Percentiles rank a stretch among this genome's conserved stretches.
Evolutionary conservation across 2,888 invertebrate genomes (phyloP).

Genomic region (Lysandra bellargus): DNA sequence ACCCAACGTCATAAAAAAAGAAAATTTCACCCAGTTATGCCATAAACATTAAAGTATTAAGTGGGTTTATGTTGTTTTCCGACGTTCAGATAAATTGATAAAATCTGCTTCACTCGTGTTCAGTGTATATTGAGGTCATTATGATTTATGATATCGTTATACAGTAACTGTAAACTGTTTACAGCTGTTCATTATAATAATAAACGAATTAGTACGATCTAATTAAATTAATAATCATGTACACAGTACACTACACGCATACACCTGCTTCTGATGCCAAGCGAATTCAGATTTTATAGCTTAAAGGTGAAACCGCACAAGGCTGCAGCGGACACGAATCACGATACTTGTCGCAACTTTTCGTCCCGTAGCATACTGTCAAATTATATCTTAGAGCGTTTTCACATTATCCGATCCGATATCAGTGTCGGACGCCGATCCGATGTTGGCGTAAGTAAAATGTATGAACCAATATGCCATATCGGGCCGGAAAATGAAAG

Average conservation of each 20-base stretch:
- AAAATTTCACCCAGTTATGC: background rate
- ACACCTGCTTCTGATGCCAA: background rate
- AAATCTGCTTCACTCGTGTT: background rate
- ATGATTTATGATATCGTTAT: conserved; percentile 9
- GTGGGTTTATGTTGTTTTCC: background rate
- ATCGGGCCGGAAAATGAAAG: too few relatives aligned
- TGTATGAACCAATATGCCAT: too few relatives aligned
- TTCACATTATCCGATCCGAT: too few relatives aligned
- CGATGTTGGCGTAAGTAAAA: too few relatives aligned
- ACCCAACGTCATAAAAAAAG: background rate
- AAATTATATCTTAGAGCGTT: too few relatives aligned
- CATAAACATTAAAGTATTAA: background rate
- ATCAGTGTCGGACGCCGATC: too few relatives aligned
- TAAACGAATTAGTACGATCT: conserved; percentile 22
- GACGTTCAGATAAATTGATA: conserved; percentile 1
- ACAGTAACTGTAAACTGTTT: conserved; percentile 1
- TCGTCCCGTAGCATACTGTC: too few relatives aligned
- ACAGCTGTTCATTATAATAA: conserved; percentile 8
- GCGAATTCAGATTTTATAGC: background rate
- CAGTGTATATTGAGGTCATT: background rate
- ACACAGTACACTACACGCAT: too few relatives aligned
- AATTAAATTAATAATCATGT: background rate
- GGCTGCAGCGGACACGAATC: background rate
- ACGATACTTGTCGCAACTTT: background rate
- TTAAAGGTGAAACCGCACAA: background rate